A percentile compares a stretch with the other conserved stretches of the same genome.
phyloP scores from a whole-genome alignment of 2,113 vertebrate species.

The Mormyrus lacerda region DNA sequence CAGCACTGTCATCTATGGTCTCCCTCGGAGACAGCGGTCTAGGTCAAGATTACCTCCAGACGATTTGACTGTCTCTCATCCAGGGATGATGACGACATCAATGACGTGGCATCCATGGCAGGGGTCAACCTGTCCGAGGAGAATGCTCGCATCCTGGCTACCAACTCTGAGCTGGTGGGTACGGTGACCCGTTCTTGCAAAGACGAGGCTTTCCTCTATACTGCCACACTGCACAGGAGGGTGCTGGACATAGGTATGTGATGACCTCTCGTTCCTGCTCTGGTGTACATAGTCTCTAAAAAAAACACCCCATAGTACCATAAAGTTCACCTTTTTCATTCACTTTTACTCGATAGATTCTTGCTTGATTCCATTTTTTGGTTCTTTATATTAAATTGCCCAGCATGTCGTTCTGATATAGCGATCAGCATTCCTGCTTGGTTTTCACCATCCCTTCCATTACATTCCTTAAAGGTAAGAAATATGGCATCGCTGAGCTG shows the following conservation, averaged over 20 bases:
- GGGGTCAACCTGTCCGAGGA: slow-evolving; percentile 94
- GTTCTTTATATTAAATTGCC: not conserved
- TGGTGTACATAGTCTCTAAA: not conserved
- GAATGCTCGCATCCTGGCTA: slow-evolving; percentile 88
- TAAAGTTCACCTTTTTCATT: not conserved
- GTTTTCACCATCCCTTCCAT: not conserved
- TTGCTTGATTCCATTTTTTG: not conserved
- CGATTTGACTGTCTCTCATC: not conserved
- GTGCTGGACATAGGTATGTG: slow-evolving; percentile 84
- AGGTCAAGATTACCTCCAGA: not conserved
- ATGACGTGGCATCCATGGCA: slow-evolving; percentile 95
- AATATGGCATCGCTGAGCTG: slow-evolving; percentile 80
- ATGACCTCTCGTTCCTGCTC: not conserved
- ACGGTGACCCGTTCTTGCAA: slow-evolving; percentile 88
- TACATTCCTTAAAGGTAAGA: slow-evolving; percentile 64
- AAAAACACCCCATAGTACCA: not conserved
- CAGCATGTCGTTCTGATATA: not conserved
- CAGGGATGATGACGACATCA: slow-evolving; percentile 96
- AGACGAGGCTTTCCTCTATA: slow-evolving; percentile 85
- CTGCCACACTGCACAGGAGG: slow-evolving; percentile 73
- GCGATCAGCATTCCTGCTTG: not conserved
- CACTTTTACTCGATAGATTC: not conserved
- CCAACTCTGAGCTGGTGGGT: slow-evolving; percentile 87
- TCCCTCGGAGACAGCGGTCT: not conserved
- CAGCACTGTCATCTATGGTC: not conserved